phyloP scores from a whole-genome alignment of 2,888 invertebrate genomes.

The Antheraea assamensis region DNA sequence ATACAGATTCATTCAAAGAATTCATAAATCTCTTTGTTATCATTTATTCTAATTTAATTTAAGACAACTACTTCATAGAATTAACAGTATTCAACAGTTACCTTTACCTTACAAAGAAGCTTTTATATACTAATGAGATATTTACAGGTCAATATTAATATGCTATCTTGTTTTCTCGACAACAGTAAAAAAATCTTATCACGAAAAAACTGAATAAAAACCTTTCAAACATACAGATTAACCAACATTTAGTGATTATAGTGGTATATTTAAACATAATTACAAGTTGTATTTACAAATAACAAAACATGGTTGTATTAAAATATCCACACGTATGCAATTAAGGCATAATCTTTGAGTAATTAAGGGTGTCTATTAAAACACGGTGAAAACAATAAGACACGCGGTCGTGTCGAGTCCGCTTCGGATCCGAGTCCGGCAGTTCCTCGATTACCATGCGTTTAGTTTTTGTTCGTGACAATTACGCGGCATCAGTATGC shows the following conservation, averaged over 20 bases:
- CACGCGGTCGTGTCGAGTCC: constrained; percentile 4
- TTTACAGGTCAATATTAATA: background rate
- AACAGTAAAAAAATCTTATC: background rate
- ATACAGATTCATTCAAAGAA: too few species aligned
- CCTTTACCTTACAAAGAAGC: background rate
- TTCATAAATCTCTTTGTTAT: too few species aligned
- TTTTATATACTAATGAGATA: too few species aligned
- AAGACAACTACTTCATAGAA: too few species aligned
- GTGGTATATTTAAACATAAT: background rate
- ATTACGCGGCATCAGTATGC: constrained; percentile 76
- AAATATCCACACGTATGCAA: constrained; percentile 20
- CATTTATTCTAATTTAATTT: too few species aligned
- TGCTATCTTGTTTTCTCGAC: background rate
- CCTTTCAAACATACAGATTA: background rate
- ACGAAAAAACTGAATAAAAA: background rate
- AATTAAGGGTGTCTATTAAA: constrained; percentile 20
- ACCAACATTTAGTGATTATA: background rate
- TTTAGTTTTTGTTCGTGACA: constrained; percentile 67
- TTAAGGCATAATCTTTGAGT: constrained; percentile 23
- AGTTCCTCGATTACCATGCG: constrained; percentile 74
- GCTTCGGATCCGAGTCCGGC: constrained; percentile 42
- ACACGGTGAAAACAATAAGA: background rate
- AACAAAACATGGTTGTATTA: constrained; percentile 21
- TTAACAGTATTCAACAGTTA: too few species aligned
- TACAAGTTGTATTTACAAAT: constrained; percentile 54